Evolutionary conservation across 2,113 vertebrate species (phyloP).

Genomic region (Siphamia tubifer): DNA sequence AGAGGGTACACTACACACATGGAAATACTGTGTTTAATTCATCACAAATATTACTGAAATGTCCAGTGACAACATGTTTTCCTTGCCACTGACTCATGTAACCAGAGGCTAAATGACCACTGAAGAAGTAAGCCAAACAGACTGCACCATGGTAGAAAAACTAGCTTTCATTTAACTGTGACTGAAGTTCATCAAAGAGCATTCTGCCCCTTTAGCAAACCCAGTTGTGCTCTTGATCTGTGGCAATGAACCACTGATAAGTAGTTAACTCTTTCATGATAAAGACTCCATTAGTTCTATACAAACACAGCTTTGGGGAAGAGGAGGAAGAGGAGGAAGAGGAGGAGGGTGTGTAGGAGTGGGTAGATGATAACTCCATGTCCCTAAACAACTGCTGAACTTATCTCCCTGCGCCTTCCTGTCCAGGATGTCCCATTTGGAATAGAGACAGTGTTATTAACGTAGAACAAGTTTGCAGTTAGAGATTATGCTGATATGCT

Average conservation of each 20-base stretch:
- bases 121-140: not conserved
- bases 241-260: slow-evolving; percentile 46
- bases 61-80: too few relatives aligned
- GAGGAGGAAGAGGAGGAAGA: too few relatives aligned
- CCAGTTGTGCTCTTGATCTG: slow-evolving; percentile 50
- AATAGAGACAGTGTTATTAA: slow-evolving; percentile 16
- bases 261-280: slow-evolving; percentile 58
- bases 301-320: not conserved
- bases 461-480: not conserved
- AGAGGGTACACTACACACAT: too few relatives aligned
- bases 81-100: not conserved
- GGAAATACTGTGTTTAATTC: too few relatives aligned
- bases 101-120: not conserved
- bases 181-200: slow-evolving; percentile 62
- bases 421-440: slow-evolving; percentile 49
- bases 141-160: not conserved
- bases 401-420: slow-evolving; percentile 58
- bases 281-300: slow-evolving; percentile 48
- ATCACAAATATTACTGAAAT: too few relatives aligned
- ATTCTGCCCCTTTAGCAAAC: slow-evolving; percentile 42
- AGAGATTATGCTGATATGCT: slow-evolving; percentile 14
- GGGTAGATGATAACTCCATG: slow-evolving; percentile 41
- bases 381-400: slow-evolving; percentile 60
- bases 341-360: not conserved
- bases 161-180: slow-evolving; percentile 45